phyloP scores from a whole-genome alignment of 1,140 invertebrate genomes.

The Odontomachus brunneus region DNA sequence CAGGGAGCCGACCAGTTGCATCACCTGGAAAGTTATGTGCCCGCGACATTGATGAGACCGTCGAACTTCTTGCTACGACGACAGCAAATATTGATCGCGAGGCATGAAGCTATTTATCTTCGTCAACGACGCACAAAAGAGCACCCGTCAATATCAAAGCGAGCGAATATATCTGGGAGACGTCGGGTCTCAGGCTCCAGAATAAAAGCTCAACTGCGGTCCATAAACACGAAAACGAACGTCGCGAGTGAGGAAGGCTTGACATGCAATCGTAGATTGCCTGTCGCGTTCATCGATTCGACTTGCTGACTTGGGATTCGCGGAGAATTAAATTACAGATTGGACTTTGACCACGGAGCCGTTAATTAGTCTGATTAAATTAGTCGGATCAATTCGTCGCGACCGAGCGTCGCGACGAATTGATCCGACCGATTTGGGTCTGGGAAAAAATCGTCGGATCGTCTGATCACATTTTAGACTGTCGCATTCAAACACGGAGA shows the following conservation, averaged over 20 bases:
- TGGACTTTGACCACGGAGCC: conserved; percentile 23
- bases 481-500: too few relatives aligned
- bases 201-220: conserved; percentile 10
- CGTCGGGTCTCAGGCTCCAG: not conserved
- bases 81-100: not conserved
- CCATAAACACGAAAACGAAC: conserved; percentile 7
- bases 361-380: conserved; percentile 34
- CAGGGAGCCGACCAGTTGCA: conserved; percentile 90
- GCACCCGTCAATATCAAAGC: not conserved
- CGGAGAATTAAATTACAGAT: conserved; percentile 46
- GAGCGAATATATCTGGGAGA: conserved; percentile 7
- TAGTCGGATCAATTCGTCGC: too few relatives aligned
- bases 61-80: too few relatives aligned
- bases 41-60: not conserved
- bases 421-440: conserved; percentile 10
- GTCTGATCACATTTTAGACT: too few relatives aligned
- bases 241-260: conserved; percentile 3
- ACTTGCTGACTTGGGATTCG: conserved; percentile 20
- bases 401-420: not conserved
- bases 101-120: conserved; percentile 9
- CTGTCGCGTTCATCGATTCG: conserved; percentile 47
- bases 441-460: too few relatives aligned
- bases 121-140: not conserved
- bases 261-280: not conserved
- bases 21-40: conserved; percentile 76